Conservation (phyloP, 2,113 vertebrate species). For the Pangasianodon hypophthalmus region DNA sequence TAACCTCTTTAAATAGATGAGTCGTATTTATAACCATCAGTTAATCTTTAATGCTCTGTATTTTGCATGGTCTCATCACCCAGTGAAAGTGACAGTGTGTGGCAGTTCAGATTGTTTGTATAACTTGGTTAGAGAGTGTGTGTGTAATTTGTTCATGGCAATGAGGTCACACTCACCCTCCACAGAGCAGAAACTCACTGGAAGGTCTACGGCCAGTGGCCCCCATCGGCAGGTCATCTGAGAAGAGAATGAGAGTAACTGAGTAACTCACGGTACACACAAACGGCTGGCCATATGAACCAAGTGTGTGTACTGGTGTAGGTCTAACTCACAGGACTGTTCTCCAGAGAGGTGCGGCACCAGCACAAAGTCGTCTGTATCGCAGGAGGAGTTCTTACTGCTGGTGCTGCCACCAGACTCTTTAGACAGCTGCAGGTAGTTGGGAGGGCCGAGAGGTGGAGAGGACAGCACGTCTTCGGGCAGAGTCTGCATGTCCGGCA, state of each 20-base stretch:
- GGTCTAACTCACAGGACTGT: conserved; percentile 79
- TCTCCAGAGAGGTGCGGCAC: conserved; percentile 92
- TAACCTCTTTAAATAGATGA: background rate
- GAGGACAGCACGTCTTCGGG: conserved; percentile 90
- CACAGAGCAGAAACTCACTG: conserved; percentile 90
- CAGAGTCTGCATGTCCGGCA: conserved; percentile 93
- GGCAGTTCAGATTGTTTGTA: conserved; percentile 1
- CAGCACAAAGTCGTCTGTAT: conserved; percentile 96
- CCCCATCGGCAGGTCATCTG: conserved; percentile 87
- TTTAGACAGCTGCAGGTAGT: conserved; percentile 94
- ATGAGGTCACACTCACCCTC: conserved; percentile 80
- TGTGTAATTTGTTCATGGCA: background rate
- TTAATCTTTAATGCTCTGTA: background rate
- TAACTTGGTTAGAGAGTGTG: background rate
- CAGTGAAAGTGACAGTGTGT: background rate
- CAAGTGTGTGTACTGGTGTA: background rate
- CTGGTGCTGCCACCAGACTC: conserved; percentile 94
- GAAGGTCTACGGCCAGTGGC: conserved; percentile 78
- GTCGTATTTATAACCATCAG: background rate
- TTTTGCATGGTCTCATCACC: background rate
- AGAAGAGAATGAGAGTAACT: conserved; percentile 28
- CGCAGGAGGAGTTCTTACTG: conserved; percentile 93
- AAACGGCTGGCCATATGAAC: background rate
- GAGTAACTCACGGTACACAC: background rate
- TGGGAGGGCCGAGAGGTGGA: conserved; percentile 89